Percentiles rank a stretch among this genome's conserved stretches.
Conservation (phyloP, 2,888 invertebrate species). For the Petrophora chlorosata region DNA sequence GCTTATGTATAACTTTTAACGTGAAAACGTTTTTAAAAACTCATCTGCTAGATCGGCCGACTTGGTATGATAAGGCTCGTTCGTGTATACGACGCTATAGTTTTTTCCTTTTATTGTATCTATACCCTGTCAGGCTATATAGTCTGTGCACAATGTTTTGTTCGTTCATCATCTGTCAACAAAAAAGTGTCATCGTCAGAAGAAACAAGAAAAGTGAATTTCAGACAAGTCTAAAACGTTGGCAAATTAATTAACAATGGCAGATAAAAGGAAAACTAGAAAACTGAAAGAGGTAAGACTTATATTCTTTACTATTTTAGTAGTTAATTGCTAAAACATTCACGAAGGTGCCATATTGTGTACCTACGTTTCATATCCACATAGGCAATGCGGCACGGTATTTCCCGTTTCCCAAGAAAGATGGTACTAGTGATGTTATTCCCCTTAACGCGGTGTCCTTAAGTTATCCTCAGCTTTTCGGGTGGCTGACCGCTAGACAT, state of each 20-base stretch:
- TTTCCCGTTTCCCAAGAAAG: slow-evolving; percentile 27
- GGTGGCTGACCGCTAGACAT: not conserved
- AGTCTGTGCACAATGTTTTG: too few species aligned
- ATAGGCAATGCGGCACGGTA: slow-evolving; percentile 40
- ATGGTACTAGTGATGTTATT: slow-evolving; percentile 3
- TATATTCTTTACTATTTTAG: not conserved
- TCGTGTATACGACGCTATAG: too few species aligned
- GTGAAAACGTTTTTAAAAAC: too few species aligned
- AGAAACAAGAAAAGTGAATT: slow-evolving; percentile 42
- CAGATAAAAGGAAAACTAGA: slow-evolving; percentile 79
- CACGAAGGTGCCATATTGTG: not conserved
- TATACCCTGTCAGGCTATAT: too few species aligned
- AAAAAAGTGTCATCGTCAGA: slow-evolving; percentile 34
- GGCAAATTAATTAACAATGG: slow-evolving; percentile 69
- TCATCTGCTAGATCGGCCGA: too few species aligned
- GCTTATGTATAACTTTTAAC: too few species aligned
- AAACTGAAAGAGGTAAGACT: slow-evolving; percentile 78
- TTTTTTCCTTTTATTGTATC: too few species aligned
- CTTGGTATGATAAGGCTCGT: too few species aligned
- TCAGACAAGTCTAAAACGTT: slow-evolving; percentile 51
- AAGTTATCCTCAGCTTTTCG: not conserved
- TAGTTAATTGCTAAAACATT: not conserved
- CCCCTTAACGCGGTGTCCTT: not conserved
- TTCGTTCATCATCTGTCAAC: too few species aligned
- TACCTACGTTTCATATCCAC: slow-evolving; percentile 26